These are phyloP conservation scores for Rhingia rostrata DNA, from an alignment of 2,888 invertebrate genomes.

Conservation along the genomic window DNA sequence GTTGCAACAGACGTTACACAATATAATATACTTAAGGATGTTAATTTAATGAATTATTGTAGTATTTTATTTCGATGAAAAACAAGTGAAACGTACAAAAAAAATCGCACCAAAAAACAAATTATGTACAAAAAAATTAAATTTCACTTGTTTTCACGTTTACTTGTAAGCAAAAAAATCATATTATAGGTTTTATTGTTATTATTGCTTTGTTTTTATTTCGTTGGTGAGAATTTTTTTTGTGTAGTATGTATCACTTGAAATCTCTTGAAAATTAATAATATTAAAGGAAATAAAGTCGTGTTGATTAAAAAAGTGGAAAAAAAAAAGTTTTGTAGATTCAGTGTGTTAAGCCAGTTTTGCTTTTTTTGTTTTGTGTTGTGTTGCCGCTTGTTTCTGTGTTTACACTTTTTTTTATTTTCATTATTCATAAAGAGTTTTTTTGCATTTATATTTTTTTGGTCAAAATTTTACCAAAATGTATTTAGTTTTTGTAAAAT, in stretches of 20 bases:
- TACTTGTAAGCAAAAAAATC: constrained; percentile 59
- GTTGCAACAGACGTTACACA: constrained; percentile 27
- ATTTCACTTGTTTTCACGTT: constrained; percentile 66
- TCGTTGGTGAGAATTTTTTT: constrained; percentile 41
- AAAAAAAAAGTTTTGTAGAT: constrained; percentile 45
- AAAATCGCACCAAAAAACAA: constrained; percentile 63
- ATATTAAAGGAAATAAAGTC: constrained; percentile 51
- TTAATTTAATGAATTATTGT: constrained; percentile 44
- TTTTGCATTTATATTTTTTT: neutral
- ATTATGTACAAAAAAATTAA: constrained; percentile 59
- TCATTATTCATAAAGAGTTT: neutral
- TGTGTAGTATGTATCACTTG: constrained; percentile 52
- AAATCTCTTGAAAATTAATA: constrained; percentile 55
- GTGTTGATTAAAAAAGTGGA: constrained; percentile 56
- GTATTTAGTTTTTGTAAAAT: neutral
- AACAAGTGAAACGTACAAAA: constrained; percentile 67
- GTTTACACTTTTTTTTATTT: constrained; percentile 56
- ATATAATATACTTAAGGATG: constrained; percentile 33
- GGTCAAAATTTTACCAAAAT: neutral
- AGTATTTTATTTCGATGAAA: constrained; percentile 56
- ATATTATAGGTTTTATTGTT: constrained; percentile 20
- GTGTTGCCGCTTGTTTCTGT: constrained; percentile 58
- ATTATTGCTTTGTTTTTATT: constrained; percentile 11
- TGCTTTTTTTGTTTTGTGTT: constrained; percentile 70
- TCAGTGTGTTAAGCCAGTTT: constrained; percentile 67